A percentile compares a stretch with the other conserved stretches of the same genome.
Evolutionary conservation across 1,140 invertebrate genomes (phyloP).

Genomic region (Ladona fulva): DNA sequence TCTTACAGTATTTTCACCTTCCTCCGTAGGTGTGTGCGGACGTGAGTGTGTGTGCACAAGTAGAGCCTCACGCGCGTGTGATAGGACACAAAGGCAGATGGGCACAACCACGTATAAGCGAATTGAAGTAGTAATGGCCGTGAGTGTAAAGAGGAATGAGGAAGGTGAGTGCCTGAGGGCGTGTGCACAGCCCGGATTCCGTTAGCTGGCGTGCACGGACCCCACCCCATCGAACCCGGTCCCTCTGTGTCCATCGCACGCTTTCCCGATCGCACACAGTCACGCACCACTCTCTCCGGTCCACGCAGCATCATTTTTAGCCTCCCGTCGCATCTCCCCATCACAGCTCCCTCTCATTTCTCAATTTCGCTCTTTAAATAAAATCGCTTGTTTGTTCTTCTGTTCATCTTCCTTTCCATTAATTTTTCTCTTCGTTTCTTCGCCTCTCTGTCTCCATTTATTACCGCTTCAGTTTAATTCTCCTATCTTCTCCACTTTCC

Average conservation of each 20-base stretch:
- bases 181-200: background rate
- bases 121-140: no score
- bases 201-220: background rate
- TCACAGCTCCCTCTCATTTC: background rate
- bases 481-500: background rate
- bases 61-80: no score
- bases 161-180: no score
- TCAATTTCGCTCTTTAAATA: no score
- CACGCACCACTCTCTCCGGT: background rate
- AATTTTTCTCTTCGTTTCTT: background rate
- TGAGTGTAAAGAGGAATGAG: no score
- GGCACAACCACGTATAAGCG: no score
- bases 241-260: background rate
- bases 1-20: no score
- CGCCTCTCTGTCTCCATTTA: background rate
- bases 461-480: background rate
- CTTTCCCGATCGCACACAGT: background rate
- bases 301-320: background rate
- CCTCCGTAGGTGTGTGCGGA: no score
- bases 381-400: no score
- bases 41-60: no score
- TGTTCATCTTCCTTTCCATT: background rate
- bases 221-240: background rate
- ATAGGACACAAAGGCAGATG: no score
- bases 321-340: background rate